Base-by-base conservation (phyloP, 2,797 vertebrate genomes). In the Triplophysa yarkandensis region DNA sequence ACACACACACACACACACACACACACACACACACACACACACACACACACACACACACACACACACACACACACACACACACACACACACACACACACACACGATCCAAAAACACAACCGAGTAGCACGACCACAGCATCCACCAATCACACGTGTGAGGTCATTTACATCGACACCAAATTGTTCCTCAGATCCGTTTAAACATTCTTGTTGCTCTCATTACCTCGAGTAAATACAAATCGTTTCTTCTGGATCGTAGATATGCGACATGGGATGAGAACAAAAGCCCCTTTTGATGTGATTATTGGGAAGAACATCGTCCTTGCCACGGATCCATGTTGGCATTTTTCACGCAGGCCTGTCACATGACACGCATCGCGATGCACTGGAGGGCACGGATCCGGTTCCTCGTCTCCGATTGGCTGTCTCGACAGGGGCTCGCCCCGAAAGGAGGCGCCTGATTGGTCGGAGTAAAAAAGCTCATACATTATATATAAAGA, bases 241-340 rank as follows among this genome's bases (percentile, higher is more conserved):
- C 7, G 41, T 39, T 25, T n/a, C 11, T n/a, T 62, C 62, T 64
- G 4, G 28, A 10, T 54, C 23, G 48, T 28, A 16, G 71, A 55
- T 32, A 21, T n/a, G 8, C 43, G 23, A 21, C 46, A 67, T 63
- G 7, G 9, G 19, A 48, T 44, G 34, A 55, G 68, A 71, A 57
- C 57, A 62, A 44, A 13, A n/a, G 21, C 44, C 71, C 67, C 50
- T 77, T 78, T 68, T 88, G 80, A 84, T 88, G 82, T 89, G 90
- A 89, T 85, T 83, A 84, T 77, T 78, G 83, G 27, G 19, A 77
- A 85, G 32, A 83, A 81, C 83, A 86, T 87, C 88, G 89, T 91
- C 90, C 90, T 92, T 89, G 89, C 88, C 86, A 88, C 88, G 88
- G 89, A 80, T 91, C 92, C 91, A 90, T 90, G 91, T 92, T 88